Evolutionary conservation across 1,140 invertebrate species (phyloP), one percentile per base, ranked within the genome.

Genomic region (Phocides pigmalion): DNA sequence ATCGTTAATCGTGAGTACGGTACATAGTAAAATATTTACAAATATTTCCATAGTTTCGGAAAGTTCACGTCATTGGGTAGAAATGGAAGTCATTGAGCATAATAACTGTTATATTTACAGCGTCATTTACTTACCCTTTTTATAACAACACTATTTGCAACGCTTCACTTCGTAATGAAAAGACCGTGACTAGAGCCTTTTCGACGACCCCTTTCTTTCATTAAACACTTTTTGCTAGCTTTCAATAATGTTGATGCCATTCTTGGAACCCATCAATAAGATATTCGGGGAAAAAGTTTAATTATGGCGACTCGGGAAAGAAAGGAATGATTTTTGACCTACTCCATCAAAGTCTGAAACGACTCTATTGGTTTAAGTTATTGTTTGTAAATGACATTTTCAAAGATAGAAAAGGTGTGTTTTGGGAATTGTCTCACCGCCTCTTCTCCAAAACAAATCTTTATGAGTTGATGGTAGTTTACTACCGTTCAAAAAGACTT

Each of bases 101-200:
- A 22, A 3, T 22, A 22, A 22, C 28, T 32, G 9, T 32, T 32
- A 32, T 32, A 32, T 3, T 32, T 32, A 22, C 12, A 47, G 20
- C 19, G 44, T 25, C 19, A 41, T 47, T 47, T n/a, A 20, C 9
- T 32, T 32, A 32, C 19, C 44, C 20, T 47, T 47, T 20, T 47
- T 47, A 47, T 14, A 17, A 47, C 3, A 47, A 47, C 44, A 47
- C 44, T 47, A 47, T 47, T 47, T 17, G 22, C 44, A 14, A 47
- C 16, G 44, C 19, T 32, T 32, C 44, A 20, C 44, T 22, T 5
- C 44, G 9, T 47, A 47, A 47, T 22, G 44, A 47, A 20, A 12
- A 47, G 44, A n/a, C 20, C 44, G 19, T 47, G 44, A 47, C 44
- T 47, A 22, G 41, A 12, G 20, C 19, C 20, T 47, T 47, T 47